phyloP scores from a whole-genome alignment of 2,113 vertebrate species.

The Thermophis baileyi region DNA sequence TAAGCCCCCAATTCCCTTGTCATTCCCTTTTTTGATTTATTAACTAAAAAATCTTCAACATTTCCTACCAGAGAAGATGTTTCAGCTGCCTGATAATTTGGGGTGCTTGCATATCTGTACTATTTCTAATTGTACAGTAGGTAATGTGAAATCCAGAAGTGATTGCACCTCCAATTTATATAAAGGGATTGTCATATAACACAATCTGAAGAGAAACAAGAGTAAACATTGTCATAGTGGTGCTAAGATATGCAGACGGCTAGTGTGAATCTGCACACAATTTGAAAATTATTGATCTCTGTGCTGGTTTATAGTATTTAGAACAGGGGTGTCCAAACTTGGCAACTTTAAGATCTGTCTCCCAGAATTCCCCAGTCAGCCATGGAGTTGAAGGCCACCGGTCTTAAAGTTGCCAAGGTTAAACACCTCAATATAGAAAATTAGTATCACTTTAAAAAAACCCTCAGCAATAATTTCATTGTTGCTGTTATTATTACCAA shows the following conservation, averaged over 20 bases:
- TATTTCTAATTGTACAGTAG: neutral
- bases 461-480: conserved; percentile 49
- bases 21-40: neutral
- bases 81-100: neutral
- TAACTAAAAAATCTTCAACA: neutral
- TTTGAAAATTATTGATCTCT: conserved; percentile 15
- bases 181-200: neutral
- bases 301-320: neutral
- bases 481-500: conserved; percentile 65
- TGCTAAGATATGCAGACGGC: neutral
- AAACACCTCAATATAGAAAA: neutral
- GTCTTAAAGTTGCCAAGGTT: neutral
- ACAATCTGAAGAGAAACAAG: neutral
- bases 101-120: neutral
- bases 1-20: neutral
- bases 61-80: neutral
- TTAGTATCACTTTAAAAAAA: conserved; percentile 34
- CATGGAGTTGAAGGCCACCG: neutral
- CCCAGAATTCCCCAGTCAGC: neutral
- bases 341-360: neutral
- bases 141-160: neutral
- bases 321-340: neutral
- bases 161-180: neutral
- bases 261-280: fast-evolving
- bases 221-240: neutral